A percentile compares a stretch with the other conserved stretches of the same genome.
These are phyloP conservation scores for Uria lomvia DNA, from an alignment of 2,113 vertebrate species.

Conservation along the genomic window DNA sequence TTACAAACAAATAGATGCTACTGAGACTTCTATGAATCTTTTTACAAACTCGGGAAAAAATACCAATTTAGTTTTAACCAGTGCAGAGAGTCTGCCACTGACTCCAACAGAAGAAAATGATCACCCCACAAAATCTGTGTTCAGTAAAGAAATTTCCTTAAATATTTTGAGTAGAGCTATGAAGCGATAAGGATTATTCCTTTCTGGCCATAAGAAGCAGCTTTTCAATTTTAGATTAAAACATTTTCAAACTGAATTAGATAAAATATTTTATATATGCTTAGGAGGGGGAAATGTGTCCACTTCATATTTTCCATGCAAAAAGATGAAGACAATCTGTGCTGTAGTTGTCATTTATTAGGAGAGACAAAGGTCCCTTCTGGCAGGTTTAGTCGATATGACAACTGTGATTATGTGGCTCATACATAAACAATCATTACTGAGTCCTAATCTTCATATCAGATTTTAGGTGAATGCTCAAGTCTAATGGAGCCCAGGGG, in stretches of 20 bases:
- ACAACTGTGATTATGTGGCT: not conserved
- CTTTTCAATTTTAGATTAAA: not conserved
- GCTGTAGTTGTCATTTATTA: not conserved
- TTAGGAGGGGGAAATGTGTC: not conserved
- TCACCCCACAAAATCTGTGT: not conserved
- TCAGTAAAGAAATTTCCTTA: not conserved
- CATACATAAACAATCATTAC: not conserved
- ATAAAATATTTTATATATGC: not conserved
- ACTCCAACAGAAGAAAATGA: not conserved
- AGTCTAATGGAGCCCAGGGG: not conserved
- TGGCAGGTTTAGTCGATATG: not conserved
- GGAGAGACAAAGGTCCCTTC: not conserved
- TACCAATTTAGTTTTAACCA: not conserved
- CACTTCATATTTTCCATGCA: not conserved
- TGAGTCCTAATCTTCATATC: not conserved
- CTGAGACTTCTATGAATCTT: not conserved
- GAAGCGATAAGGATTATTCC: not conserved
- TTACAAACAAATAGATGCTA: not conserved
- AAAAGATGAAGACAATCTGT: not conserved
- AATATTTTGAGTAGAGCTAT: not conserved
- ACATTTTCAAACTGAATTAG: not conserved
- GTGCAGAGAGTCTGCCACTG: accelerated
- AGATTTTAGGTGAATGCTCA: not conserved
- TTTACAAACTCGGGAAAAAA: not conserved
- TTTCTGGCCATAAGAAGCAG: not conserved